phyloP scores from a whole-genome alignment of 2,113 vertebrate species.

The Melanocharis versteri region DNA sequence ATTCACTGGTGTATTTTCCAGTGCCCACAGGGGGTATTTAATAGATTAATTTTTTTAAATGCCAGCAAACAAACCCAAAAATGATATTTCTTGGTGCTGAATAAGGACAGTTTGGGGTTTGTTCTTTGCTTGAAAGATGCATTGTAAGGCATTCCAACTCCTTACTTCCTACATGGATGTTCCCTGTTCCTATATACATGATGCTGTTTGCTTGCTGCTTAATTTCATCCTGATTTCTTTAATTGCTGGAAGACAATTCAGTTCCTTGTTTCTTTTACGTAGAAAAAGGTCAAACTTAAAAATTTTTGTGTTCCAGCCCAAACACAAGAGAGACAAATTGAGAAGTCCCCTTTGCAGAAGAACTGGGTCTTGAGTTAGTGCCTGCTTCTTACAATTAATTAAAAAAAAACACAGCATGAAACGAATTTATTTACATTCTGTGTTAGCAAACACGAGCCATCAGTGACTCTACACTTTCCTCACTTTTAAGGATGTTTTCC shows the following conservation, averaged over 20 bases:
- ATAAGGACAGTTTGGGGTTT: not conserved
- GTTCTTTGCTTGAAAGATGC: not conserved
- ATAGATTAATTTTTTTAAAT: not conserved
- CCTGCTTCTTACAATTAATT: not conserved
- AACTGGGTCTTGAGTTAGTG: not conserved
- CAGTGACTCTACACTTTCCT: not conserved
- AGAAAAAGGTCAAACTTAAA: not conserved
- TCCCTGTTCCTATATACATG: not conserved
- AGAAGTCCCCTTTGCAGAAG: not conserved
- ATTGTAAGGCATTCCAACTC: not conserved
- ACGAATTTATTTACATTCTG: not conserved
- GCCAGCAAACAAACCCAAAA: not conserved
- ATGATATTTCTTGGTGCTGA: not conserved
- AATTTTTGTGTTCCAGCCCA: not conserved
- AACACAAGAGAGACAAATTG: not conserved
- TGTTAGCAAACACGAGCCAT: not conserved
- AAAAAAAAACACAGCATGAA: not conserved
- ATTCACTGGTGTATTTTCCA: not conserved
- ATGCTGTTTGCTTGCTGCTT: not conserved
- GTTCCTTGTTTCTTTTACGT: not conserved
- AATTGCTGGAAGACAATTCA: not conserved
- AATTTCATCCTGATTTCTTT: not conserved
- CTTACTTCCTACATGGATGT: not conserved
- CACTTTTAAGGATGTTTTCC: not conserved
- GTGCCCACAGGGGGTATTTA: not conserved